These are phyloP conservation scores for Torymus tubicola DNA, from an alignment of 2,888 invertebrate genomes.

Conservation along the genomic window DNA sequence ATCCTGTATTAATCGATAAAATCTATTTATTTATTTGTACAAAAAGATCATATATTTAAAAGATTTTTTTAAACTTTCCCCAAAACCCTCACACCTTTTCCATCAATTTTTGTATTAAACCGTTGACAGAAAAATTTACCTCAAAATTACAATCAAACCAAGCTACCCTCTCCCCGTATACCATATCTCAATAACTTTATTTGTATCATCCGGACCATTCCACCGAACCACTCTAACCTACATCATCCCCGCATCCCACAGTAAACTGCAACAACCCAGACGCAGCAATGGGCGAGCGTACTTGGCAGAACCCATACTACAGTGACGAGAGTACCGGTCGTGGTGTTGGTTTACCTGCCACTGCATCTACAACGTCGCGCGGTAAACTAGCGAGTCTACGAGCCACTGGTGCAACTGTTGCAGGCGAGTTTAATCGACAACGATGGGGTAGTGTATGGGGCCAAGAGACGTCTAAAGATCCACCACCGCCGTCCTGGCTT, in stretches of 20 bases:
- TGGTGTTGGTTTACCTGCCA: constrained; percentile 62
- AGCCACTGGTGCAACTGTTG: constrained; percentile 26
- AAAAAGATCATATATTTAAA: too few species aligned
- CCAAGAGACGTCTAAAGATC: constrained; percentile 65
- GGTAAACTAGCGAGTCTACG: constrained; percentile 63
- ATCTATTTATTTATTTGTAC: too few species aligned
- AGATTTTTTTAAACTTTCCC: too few species aligned
- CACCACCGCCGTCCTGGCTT: constrained; percentile 75
- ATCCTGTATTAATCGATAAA: too few species aligned
- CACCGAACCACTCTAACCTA: too few species aligned
- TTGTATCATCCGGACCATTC: too few species aligned
- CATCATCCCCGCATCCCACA: not conserved
- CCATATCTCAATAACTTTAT: too few species aligned
- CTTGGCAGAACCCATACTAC: constrained; percentile 71
- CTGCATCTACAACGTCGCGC: constrained; percentile 46
- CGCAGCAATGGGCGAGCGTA: constrained; percentile 65
- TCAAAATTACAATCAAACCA: too few species aligned
- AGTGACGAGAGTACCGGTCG: constrained; percentile 65
- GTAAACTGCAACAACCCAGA: constrained; percentile 53
- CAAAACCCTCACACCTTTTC: too few species aligned
- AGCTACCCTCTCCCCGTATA: too few species aligned
- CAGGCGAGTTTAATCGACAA: constrained; percentile 70
- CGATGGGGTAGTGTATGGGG: constrained; percentile 73
- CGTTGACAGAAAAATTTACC: too few species aligned
- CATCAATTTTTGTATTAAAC: too few species aligned